phyloP scores from a whole-genome alignment of 2,888 invertebrate species.

The Polyommatus icarus region DNA sequence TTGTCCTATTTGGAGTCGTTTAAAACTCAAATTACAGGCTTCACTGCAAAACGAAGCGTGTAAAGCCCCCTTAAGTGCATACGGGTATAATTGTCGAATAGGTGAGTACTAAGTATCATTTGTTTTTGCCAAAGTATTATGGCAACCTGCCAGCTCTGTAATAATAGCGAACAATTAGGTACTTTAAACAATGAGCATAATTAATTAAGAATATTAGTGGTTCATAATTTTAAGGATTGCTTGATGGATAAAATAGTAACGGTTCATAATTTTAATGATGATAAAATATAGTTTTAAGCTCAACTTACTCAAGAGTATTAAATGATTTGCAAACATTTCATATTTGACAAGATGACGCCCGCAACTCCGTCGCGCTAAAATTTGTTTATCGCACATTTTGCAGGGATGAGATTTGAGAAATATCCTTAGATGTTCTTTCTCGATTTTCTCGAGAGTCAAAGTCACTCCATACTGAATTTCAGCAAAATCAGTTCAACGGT shows the following conservation, averaged over 20 bases:
- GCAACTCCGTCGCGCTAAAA: too few relatives aligned
- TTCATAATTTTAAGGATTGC: background rate
- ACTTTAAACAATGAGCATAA: too few relatives aligned
- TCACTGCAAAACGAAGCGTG: too few relatives aligned
- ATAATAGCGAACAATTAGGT: background rate
- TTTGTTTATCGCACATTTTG: too few relatives aligned
- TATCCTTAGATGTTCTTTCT: too few relatives aligned
- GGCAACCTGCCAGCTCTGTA: background rate
- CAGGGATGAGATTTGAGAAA: too few relatives aligned
- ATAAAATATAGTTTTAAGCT: background rate
- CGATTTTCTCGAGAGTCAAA: too few relatives aligned
- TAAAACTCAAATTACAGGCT: too few relatives aligned
- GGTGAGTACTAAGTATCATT: background rate
- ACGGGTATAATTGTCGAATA: background rate
- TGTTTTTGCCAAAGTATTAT: constrained; percentile 1
- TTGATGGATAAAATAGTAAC: background rate
- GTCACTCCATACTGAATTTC: too few relatives aligned
- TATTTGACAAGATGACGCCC: too few relatives aligned
- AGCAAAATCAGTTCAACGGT: too few relatives aligned
- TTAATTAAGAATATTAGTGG: background rate
- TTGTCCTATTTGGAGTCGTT: too few relatives aligned
- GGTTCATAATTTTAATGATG: background rate
- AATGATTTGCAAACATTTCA: background rate
- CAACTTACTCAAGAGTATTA: background rate
- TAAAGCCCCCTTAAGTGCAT: background rate